Evolutionary conservation across 2,797 vertebrate species (phyloP), one percentile per base, ranked within the genome.

Genomic region (Gambusia yucatana): DNA sequence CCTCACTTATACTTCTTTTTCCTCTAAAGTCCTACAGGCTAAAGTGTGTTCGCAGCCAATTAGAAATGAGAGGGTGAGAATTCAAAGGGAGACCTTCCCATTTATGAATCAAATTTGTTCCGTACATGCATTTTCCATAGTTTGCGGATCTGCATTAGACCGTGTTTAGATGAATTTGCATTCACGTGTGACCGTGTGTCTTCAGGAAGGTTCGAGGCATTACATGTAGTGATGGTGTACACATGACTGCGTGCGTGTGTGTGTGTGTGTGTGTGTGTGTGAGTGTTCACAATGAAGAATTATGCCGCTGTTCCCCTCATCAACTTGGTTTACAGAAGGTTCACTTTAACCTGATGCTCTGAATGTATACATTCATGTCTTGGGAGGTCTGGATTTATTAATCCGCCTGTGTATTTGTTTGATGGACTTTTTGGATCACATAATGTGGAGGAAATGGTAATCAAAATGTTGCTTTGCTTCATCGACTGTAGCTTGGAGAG

Each of bases 91-190:
- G 96, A 95, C 93, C 90, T 94, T 92, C 85, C 89, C 90, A 88
- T 95, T 95, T 96, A 94, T 93, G 91, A 95, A 95, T 95, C 87
- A 89, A 89, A 95, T 95, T 94, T 94, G 94, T 94, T 95, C 92
- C 84, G 90, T 89, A 22, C 94, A 93, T 93, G 91, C 91, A 89
- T 93, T 93, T 95, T 93, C 90, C 93, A 89, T 82, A 59, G 78
- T 79, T 67, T 73, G 73, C 74, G 78, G 88, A 82, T 79, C 88
- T 86, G 85, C 80, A 86, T 86, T 89, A 89, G 82, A 77, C 86
- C 79, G 78, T 93, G 88, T 94, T 92, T 95, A 91, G 87, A 92
- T 90, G 85, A 88, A 85, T 77, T 61, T 82, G 63, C 33, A 17
- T 2, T 69, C 71, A 52, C 75, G 65, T 71, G 65, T 75, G 71